Evolutionary conservation across 2,113 vertebrate genomes (phyloP).

Genomic region (Heliornis fulica): DNA sequence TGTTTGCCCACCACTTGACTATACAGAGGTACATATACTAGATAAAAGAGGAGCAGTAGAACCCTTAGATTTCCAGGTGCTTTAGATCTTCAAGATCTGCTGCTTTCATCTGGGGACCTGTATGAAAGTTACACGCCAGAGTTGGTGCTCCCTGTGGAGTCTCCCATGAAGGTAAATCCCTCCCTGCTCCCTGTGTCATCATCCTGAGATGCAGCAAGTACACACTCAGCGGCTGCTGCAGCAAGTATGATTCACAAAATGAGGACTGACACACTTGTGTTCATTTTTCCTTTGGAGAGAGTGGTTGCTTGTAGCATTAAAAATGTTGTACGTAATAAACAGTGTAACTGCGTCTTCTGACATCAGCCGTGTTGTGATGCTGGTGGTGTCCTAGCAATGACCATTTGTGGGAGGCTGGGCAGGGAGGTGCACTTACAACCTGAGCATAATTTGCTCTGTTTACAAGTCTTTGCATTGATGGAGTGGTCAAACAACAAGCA

Average conservation of each 20-base stretch:
- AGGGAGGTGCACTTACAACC: neutral
- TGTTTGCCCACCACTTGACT: neutral
- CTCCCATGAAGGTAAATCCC: neutral
- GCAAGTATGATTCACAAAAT: neutral
- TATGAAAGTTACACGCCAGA: neutral
- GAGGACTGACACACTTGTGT: too few relatives aligned
- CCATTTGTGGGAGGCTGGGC: neutral
- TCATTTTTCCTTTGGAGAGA: neutral
- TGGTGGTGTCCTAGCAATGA: neutral
- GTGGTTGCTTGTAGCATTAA: neutral
- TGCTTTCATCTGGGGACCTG: neutral
- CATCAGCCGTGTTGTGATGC: neutral
- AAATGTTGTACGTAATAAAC: neutral
- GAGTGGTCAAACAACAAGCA: neutral
- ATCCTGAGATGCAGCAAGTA: neutral
- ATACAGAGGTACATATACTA: neutral
- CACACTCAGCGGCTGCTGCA: neutral
- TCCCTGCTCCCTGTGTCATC: neutral
- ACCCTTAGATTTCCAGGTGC: neutral
- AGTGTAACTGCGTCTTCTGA: neutral
- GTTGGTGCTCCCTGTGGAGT: neutral
- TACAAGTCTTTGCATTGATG: neutral
- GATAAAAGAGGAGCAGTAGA: neutral
- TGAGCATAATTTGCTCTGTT: neutral
- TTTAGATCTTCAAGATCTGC: neutral